These are phyloP conservation scores for Drosophila sucinea DNA, from an alignment of 1,140 invertebrate species.

Conservation along the genomic window DNA sequence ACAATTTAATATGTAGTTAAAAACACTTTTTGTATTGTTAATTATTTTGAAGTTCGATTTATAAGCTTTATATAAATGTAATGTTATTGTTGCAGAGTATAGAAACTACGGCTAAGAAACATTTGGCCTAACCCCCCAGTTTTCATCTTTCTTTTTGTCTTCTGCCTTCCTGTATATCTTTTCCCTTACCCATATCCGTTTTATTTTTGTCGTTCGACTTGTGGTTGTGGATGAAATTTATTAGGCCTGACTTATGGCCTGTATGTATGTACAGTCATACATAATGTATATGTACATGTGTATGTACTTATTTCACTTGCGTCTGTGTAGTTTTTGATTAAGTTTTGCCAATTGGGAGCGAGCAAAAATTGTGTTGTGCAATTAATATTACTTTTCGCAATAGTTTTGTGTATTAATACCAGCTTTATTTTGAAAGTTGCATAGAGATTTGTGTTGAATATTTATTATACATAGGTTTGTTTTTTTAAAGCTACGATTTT, in stretches of 20 bases:
- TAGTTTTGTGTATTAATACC: background rate
- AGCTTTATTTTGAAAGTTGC: background rate
- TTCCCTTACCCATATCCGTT: background rate
- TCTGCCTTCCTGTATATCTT: conserved; percentile 13
- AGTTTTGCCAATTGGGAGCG: conserved; percentile 31
- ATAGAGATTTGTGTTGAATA: too few species aligned
- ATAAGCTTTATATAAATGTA: background rate
- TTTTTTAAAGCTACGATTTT: too few species aligned
- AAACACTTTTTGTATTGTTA: too few species aligned
- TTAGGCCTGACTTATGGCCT: conserved; percentile 57
- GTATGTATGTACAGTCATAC: conserved; percentile 30
- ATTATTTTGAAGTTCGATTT: too few species aligned
- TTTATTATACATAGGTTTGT: too few species aligned
- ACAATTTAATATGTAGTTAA: too few species aligned
- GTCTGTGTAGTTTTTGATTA: conserved; percentile 42
- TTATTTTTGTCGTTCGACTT: conserved; percentile 59
- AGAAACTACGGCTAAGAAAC: background rate
- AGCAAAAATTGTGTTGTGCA: conserved; percentile 12
- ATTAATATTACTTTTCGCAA: conserved; percentile 6
- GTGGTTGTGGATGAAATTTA: conserved; percentile 51
- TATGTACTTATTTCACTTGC: conserved; percentile 15
- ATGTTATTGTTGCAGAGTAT: background rate
- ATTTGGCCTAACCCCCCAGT: background rate
- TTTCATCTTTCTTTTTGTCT: conserved; percentile 24
- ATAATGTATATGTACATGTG: background rate